Conservation (phyloP, 2,797 vertebrate species). For the Epinephelus malabaricus region DNA sequence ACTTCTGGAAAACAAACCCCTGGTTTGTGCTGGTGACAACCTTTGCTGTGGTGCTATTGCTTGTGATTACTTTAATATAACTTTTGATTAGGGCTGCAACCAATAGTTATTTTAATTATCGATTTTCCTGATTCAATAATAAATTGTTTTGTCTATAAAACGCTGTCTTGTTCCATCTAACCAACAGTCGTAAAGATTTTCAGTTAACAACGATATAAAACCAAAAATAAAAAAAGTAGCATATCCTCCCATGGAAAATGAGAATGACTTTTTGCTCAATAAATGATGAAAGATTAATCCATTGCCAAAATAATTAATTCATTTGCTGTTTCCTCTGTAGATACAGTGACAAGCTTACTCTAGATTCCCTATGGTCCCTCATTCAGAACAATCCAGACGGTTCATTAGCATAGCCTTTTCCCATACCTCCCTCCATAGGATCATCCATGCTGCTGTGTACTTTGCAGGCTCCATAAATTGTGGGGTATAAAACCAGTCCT, state of each 20-base stretch:
- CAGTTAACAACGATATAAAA: background rate
- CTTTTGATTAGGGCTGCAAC: background rate
- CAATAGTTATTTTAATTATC: conserved; percentile 3
- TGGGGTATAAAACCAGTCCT: conserved; percentile 60
- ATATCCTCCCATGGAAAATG: no score
- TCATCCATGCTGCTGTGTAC: conserved; percentile 50
- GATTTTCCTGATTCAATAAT: conserved; percentile 1
- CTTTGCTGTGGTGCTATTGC: background rate
- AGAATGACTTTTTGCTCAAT: background rate
- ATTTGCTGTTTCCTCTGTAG: background rate
- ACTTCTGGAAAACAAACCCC: background rate
- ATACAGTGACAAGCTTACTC: background rate
- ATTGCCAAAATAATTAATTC: background rate
- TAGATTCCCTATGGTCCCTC: conserved; percentile 18
- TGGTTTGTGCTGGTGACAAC: background rate
- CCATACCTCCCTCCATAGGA: conserved; percentile 49
- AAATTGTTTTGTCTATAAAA: background rate
- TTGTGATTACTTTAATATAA: background rate
- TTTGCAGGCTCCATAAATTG: conserved; percentile 75
- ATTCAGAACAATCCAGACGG: conserved; percentile 51
- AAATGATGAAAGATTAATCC: background rate
- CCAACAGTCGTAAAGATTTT: background rate
- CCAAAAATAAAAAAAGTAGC: background rate
- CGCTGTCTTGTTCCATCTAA: background rate
- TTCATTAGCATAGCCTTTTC: conserved; percentile 69